Evolutionary conservation across 2,113 vertebrate genomes (phyloP), one percentile per base, ranked within the genome.

Genomic region (Crotophaga sulcirostris): DNA sequence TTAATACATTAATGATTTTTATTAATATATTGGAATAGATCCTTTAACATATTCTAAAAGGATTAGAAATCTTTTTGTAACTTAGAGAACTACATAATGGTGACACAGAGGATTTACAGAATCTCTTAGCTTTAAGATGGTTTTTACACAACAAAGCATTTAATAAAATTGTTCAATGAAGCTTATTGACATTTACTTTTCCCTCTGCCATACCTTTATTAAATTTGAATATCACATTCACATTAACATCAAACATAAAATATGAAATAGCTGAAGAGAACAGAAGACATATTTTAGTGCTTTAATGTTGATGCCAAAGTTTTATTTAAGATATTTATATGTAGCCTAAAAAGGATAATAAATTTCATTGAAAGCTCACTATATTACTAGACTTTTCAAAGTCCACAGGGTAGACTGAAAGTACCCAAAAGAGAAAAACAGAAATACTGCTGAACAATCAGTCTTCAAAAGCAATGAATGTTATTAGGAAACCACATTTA

Each of bases 301-400:
- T 98, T 96, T 97, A 95, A 97, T 97, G 93, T 95, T 87, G 88
- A 93, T 95, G 96, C 93, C 97, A 96, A 97, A 97, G 66, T 97
- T 98, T 98, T 97, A 98, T 97, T 98, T 98, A 98, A 94, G 94
- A 96, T 98, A 98, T 97, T 98, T 98, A 97, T 97, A 97, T 92
- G 94, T 97, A 96, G 72, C 89, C 95, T 97, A 94, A 98, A 97
- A 98, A 94, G 96, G 87, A 97, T 91, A 97, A 98, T 98, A 98
- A 97, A 98, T 98, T 98, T 97, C 83, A 69, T 45, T 96, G 97
- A 98, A 98, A 96, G 89, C 96, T 98, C 87, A 90, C 91, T 97
- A 92, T 93, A 97, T 97, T 95, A 97, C 79, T 90, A 96, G 91
- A 76, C 90, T 94, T 97, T 98, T 96, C 73, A 82, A 90, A 97